Evolutionary conservation across 2,113 vertebrate genomes (phyloP).

Genomic region (Suncus etruscus): DNA sequence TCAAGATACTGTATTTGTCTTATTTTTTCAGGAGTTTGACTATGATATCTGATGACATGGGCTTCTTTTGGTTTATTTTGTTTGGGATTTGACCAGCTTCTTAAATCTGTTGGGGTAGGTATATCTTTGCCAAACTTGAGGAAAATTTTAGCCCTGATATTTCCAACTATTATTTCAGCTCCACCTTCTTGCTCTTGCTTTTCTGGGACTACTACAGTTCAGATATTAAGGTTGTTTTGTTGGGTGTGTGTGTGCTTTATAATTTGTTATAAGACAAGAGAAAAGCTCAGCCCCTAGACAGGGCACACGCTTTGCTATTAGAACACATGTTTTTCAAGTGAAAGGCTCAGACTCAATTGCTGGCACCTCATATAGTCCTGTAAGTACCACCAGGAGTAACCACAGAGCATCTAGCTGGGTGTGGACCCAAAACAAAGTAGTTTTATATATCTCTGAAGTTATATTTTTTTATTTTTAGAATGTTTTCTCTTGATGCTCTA

Average conservation of each 20-base stretch:
- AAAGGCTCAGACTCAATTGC: no score
- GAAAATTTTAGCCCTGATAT: slow-evolving; percentile 52
- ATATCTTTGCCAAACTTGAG: slow-evolving; percentile 51
- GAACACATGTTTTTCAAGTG: no score
- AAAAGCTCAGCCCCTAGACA: no score
- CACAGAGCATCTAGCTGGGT: no score
- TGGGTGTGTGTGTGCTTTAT: background rate
- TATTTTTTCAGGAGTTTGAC: slow-evolving; percentile 51
- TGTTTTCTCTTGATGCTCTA: slow-evolving; percentile 57
- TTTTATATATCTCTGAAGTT: slow-evolving; percentile 36
- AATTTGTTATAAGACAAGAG: background rate
- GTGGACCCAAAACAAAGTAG: background rate
- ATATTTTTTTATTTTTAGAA: background rate
- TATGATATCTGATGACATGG: background rate
- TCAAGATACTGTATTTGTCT: slow-evolving; percentile 33
- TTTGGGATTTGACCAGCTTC: slow-evolving; percentile 42
- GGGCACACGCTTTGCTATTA: no score
- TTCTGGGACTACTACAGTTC: background rate
- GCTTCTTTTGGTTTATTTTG: slow-evolving; percentile 55
- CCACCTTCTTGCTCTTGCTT: slow-evolving; percentile 1
- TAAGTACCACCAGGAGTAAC: no score
- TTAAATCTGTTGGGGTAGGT: slow-evolving; percentile 41
- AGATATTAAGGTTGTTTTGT: background rate
- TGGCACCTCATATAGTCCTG: no score
- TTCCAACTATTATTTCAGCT: slow-evolving; percentile 52